Evolutionary conservation across 2,797 vertebrate species (phyloP), one percentile per base, ranked within the genome.

Genomic region (Apodemus agrarius): DNA sequence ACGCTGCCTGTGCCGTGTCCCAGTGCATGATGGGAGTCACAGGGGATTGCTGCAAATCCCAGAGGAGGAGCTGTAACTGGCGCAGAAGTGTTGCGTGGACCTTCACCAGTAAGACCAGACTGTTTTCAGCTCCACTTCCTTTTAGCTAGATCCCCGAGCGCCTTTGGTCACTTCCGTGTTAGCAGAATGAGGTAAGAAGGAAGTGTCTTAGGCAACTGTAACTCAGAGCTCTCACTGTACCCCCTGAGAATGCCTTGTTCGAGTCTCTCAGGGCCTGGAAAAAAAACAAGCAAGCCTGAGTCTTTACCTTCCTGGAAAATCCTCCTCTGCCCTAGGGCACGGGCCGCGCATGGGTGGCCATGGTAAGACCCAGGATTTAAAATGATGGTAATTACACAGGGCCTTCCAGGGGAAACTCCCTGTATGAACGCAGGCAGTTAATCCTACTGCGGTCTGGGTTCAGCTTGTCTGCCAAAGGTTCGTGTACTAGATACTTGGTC

Each of bases 1-100:
- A 29, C 67, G 19, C 61, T 0, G 0, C 43, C 65, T 8, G 9
- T 8, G 12, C 22, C 24, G 6, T 0, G 21, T 34, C 24, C 9
- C 63, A n/a, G 76, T 2, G 22, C 19, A 40, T 29, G 3, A 13
- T 0, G 9, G 17, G 34, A 63, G 34, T 61, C 46, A 57, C 10
- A 19, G 82, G 34, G 34, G 37, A 63, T 31, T n/a, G 21, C 54
- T 82, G 7, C 69, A 12, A 57, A 13, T 13, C 43, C 9, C 34
- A 61, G 24, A 14, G 24, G 19, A 52, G 0, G 19, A 59, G 75
- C 34, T 65, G 2, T 29, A 72, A 29, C 16, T 8, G 40, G 67
- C 26, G 34, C 3, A 5, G 43, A 72, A 81, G 12, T 22, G 46
- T 19, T 26, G 24, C n/a, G 13, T 2, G 21, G 79, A 26, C 21